Evolutionary conservation across 2,888 invertebrate species (phyloP), one percentile per base, ranked within the genome.

Genomic region (Hololepta plana): DNA sequence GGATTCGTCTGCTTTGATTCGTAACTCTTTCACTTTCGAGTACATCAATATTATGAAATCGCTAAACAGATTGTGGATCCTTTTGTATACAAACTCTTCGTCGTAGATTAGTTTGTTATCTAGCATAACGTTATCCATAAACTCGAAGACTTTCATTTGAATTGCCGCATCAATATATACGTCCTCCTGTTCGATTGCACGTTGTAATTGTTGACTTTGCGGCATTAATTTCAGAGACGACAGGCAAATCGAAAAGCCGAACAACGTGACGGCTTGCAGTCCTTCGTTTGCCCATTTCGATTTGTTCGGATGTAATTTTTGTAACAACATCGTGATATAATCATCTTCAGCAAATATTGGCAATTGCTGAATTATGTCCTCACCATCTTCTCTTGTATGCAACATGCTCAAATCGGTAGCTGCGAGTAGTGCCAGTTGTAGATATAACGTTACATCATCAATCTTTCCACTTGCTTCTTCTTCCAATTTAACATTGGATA

Each of bases 11-110:
- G 88, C 90, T 39, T 80, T 64, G 41, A 73, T 74, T 24, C 80
- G 60, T 32, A 85, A 53, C 47, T 84, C 82, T 40, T 80, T 80
- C 0, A 82, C 70, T 67, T 90, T 91, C 24, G 87, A 66, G 27
- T 90, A 91, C 84, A 91, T 84, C 28, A 81, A 67, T 34, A 82
- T 75, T 24, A 95, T 84, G 43, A 95, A 91, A 55, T 93, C 91
- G 0, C 87, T 84, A 27, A 93, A 62, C 5, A 93, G 59, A 9
- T 70, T 64, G 55, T 95, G 93, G 23, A 91, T 57, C 22, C 84
- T 67, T 12, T 80, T 67, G 40, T 81, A 64, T 44, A 85, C 79
- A 49, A 85, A 88, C 52, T 85, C 80, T 52, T 74, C 73, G 32
- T 66, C 65, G 38, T 67, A 70, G 30, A 88, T 64, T 15, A 62